Evolutionary conservation across 2,888 invertebrate genomes (phyloP), one percentile per base, ranked within the genome.

Genomic region (Leucophenga maculata): DNA sequence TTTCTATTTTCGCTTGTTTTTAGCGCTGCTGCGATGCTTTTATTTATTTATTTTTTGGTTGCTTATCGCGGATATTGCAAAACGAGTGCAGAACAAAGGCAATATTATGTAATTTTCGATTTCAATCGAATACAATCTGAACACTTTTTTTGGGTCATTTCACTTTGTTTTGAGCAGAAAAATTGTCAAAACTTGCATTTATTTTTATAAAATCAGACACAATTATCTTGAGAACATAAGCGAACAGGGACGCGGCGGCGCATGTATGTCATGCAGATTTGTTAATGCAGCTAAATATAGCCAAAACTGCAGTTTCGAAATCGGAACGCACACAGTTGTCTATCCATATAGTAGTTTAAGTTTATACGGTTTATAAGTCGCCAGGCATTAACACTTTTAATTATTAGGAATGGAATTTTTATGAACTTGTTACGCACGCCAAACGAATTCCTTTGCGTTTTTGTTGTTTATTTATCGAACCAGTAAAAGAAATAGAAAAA

Each of bases 211-310:
- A 54, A 46, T 50, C 20, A 70, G 69, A 69, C 60, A 67, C 60
- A 57, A 46, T 14, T 39, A 59, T 32, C 11, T 16, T 18, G 32
- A 4, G n/a, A 59, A 11, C 20, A 65, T 57, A 59, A 54, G 57
- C 31, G 20, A 65, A 48, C 65, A 68, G 68, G 72, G 67, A 67
- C 67, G 62, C 69, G 57, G 62, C 69, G 57, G 22, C 11, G 16
- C 1, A 22, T 26, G 54, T 6, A 50, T n/a, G 50, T 16, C 6
- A 50, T 32, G 50, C 60, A 73, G 71, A 77, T 77, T 76, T 74
- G 84, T 82, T 80, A 82, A 80, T 72, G 74, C 66, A 65, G 69
- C 84, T 80, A 80, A 69, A 82, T 74, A 76, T 80, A 80, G 80
- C 67, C 26, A 69, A 65, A 72, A 8, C 39, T 39, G 39, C 39